Evolutionary conservation across 2,888 invertebrate genomes (phyloP).

Genomic region (Panopea generosa): DNA sequence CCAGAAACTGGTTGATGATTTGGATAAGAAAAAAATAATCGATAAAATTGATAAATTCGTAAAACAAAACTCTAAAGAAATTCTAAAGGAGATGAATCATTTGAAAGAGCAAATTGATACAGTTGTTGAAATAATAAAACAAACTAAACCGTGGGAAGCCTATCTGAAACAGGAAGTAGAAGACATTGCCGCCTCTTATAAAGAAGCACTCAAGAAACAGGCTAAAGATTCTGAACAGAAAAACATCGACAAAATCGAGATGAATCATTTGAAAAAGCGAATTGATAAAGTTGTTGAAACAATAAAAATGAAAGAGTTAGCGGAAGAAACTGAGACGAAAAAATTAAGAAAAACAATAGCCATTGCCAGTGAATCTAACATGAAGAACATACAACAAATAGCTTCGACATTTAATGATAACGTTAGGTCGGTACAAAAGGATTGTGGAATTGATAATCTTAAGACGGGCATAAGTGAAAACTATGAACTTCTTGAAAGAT

Average conservation of each 20-base stretch:
- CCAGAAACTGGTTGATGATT: slow-evolving; percentile 23
- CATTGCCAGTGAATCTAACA: neutral
- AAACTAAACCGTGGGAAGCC: slow-evolving; percentile 44
- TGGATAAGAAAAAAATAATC: slow-evolving; percentile 18
- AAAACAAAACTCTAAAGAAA: slow-evolving; percentile 8
- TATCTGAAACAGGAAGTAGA: slow-evolving; percentile 37
- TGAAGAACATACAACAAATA: neutral
- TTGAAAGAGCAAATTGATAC: slow-evolving; percentile 2
- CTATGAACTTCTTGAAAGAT: slow-evolving; percentile 20
- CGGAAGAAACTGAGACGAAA: neutral
- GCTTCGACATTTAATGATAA: neutral
- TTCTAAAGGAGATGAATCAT: slow-evolving; percentile 4
- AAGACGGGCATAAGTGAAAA: slow-evolving; percentile 12
- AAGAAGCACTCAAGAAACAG: slow-evolving; percentile 23
- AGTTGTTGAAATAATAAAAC: slow-evolving; percentile 9
- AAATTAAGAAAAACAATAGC: neutral
- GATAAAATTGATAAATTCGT: slow-evolving; percentile 11
- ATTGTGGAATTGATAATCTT: slow-evolving; percentile 13
- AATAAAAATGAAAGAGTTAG: neutral
- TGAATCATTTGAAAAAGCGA: neutral
- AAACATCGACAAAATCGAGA: slow-evolving; percentile 14
- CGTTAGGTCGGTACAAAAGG: neutral
- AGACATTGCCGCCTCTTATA: slow-evolving; percentile 7
- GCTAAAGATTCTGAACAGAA: slow-evolving; percentile 20
- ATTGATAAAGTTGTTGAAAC: neutral